Percentiles rank a stretch among this genome's conserved stretches.
These are phyloP conservation scores for Anoplolepis gracilipes DNA, from an alignment of 1,140 invertebrate genomes.

Conservation along the genomic window DNA sequence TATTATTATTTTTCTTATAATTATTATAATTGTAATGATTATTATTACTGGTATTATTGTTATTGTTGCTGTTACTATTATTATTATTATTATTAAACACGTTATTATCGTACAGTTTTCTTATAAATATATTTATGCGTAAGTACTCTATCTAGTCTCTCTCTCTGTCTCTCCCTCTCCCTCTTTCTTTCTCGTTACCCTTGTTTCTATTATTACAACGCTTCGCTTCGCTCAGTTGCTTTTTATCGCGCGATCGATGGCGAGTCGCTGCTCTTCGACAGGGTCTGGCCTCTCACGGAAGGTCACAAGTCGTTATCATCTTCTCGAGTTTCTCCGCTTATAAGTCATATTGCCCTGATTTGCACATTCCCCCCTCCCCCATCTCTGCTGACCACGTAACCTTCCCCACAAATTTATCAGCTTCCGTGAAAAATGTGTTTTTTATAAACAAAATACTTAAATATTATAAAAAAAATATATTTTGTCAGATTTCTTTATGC, in stretches of 20 bases:
- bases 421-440: not conserved
- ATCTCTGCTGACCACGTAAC: constrained; percentile 59
- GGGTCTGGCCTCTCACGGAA: constrained; percentile 77
- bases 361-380: constrained; percentile 68
- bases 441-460: not conserved
- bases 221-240: constrained; percentile 64
- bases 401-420: constrained; percentile 70
- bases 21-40: not conserved
- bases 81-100: constrained; percentile 42
- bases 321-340: constrained; percentile 82
- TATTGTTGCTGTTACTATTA: constrained; percentile 44
- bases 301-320: constrained; percentile 85
- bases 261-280: constrained; percentile 68
- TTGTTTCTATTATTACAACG: constrained; percentile 52
- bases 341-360: constrained; percentile 80
- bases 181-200: constrained; percentile 49
- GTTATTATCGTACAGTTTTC: constrained; percentile 65
- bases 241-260: constrained; percentile 67
- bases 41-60: constrained; percentile 1
- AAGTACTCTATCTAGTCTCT: constrained; percentile 78
- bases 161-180: constrained; percentile 20
- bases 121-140: constrained; percentile 84
- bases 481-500: too few relatives aligned
- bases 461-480: too few relatives aligned
- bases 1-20: not conserved